Evolutionary conservation across 2,888 invertebrate genomes (phyloP).

Genomic region (Lamellibrachia satsuma): DNA sequence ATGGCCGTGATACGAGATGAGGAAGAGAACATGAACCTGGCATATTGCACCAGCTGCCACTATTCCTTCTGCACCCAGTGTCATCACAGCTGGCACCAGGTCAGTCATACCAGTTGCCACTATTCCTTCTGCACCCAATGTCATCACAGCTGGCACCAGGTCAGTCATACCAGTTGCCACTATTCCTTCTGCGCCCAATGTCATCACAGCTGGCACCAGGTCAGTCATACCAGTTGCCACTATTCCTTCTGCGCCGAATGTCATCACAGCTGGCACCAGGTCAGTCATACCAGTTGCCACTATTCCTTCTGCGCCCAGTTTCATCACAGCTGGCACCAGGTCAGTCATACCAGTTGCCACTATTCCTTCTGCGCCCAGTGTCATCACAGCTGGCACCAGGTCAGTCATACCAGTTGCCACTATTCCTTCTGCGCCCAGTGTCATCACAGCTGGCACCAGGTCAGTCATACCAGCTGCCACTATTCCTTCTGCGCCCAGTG

Average conservation of each 20-base stretch:
- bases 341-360: neutral
- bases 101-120: slow-evolving; percentile 29
- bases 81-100: slow-evolving; percentile 53
- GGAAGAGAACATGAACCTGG: slow-evolving; percentile 41
- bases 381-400: neutral
- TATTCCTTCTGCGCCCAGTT: neutral
- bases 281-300: neutral
- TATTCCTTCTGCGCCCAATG: no score
- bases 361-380: no score
- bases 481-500: neutral
- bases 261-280: neutral
- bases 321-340: neutral
- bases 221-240: neutral
- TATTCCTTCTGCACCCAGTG: slow-evolving; percentile 53
- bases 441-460: neutral
- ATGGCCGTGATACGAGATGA: slow-evolving; percentile 49
- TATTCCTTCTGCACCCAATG: slow-evolving; percentile 49
- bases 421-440: no score
- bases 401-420: neutral
- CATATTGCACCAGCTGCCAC: neutral
- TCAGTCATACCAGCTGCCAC: neutral
- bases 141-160: neutral
- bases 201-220: neutral
- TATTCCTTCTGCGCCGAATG: no score
- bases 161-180: neutral